A percentile compares a stretch with the other conserved stretches of the same genome.
These are phyloP conservation scores for Albula goreensis DNA, from an alignment of 2,113 vertebrate species.

Conservation along the genomic window DNA sequence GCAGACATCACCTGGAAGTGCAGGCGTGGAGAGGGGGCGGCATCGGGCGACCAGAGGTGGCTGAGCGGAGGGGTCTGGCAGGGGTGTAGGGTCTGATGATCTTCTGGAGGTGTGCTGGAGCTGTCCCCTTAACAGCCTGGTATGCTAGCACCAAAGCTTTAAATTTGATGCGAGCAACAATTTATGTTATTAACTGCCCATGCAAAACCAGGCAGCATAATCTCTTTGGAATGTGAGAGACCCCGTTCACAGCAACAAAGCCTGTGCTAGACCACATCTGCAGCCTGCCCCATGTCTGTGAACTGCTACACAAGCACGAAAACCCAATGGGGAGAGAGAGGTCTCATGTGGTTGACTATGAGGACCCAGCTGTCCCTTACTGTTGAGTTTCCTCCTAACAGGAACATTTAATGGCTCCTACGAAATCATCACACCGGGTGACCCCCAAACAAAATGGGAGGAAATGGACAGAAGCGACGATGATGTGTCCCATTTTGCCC, in stretches of 20 bases:
- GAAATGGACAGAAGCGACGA: background rate
- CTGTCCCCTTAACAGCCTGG: no score
- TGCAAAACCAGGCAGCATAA: no score
- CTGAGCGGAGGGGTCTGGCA: no score
- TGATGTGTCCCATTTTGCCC: background rate
- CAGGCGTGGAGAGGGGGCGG: no score
- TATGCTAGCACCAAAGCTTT: no score
- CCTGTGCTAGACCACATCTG: slow-evolving; percentile 35
- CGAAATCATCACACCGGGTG: background rate
- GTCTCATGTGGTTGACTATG: background rate
- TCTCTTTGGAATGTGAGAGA: background rate
- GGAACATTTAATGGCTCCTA: background rate
- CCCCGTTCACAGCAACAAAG: background rate
- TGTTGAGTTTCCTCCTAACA: background rate
- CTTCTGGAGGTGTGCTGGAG: no score
- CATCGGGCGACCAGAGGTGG: no score
- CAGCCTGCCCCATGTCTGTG: background rate
- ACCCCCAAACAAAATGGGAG: background rate
- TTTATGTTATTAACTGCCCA: no score
- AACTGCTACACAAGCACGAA: background rate
- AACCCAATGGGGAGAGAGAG: background rate
- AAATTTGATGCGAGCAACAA: no score
- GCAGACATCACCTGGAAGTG: no score
- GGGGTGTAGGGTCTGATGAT: no score
- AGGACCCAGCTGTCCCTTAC: background rate